Evolutionary conservation across 2,113 vertebrate species (phyloP), one percentile per base, ranked within the genome.

Genomic region (Heterochromis multidens): DNA sequence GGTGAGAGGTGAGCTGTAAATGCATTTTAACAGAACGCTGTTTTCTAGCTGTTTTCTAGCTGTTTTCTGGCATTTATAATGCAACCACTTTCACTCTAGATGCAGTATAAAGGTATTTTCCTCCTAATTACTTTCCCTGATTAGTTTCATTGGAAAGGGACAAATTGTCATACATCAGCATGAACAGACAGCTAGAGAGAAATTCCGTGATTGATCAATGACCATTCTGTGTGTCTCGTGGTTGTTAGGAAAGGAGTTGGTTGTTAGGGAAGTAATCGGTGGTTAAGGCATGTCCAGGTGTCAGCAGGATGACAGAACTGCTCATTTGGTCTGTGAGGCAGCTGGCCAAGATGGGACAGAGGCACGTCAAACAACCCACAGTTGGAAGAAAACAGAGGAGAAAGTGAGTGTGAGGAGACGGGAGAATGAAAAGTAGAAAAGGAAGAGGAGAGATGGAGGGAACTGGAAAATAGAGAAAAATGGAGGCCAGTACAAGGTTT

Each of bases 211-310:
- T 72, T 91, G 89, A 93, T 88, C 31, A 52, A 57, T 33, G 56
- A 74, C 82, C 10, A n/a, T 21, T 14, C 33, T 6, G 58, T 65
- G 54, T 89, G 91, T 94, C 90, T 87, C 87, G 81, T 84, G 82
- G 87, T 87, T n/a, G 80, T 92, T 90, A 80, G 40, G 74, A 70
- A 89, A 83, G 85, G 40, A 89, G 79, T 76, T 31, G 29, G 87
- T 93, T 14, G 61, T 93, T 91, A 81, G 77, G 54, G 62, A 83
- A 85, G 88, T 88, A 94, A 92, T 82, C 4, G 25, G 78, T 91
- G 89, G 77, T 95, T 94, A 92, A 60, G 85, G 82, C 85, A 79
- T 16, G 27, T 90, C 92, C 94, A 95, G 93, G 92, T 94, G 94
- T 93, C 89, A 80, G 87, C 6, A 65, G 79, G 82, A 88, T 77